These are phyloP conservation scores for Glandiceps talaboti DNA, from an alignment of 53 echinoderm and acorn worm genomes.

Conservation along the genomic window DNA sequence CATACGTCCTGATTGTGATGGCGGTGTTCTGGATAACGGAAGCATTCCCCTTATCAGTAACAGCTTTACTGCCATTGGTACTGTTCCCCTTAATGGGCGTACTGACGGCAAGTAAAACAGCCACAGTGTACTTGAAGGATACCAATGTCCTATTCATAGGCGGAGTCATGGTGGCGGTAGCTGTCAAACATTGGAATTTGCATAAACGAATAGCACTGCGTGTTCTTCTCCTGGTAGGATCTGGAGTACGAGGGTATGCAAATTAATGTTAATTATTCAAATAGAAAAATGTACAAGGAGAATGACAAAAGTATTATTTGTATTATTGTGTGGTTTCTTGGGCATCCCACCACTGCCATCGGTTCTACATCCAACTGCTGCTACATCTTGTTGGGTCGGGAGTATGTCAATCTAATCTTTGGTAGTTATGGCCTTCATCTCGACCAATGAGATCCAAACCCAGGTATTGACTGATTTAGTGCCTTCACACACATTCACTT, in stretches of 20 bases:
- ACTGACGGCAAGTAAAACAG: constrained; percentile 48
- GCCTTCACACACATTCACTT: too few species aligned
- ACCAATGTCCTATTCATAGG: constrained; percentile 71
- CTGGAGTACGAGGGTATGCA: constrained; percentile 74
- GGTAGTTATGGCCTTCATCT: too few species aligned
- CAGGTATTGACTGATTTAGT: too few species aligned
- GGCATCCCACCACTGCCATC: too few species aligned
- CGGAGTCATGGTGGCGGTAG: constrained; percentile 75
- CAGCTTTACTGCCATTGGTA: constrained; percentile 75
- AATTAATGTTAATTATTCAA: too few species aligned
- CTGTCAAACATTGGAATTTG: constrained; percentile 74
- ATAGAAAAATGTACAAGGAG: too few species aligned
- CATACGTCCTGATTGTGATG: constrained; percentile 73
- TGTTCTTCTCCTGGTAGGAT: constrained; percentile 58
- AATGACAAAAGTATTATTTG: too few species aligned
- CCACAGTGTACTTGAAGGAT: constrained; percentile 74
- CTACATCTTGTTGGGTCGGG: too few species aligned
- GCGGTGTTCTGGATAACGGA: constrained; percentile 80
- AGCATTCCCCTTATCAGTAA: constrained; percentile 67
- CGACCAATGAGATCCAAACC: too few species aligned
- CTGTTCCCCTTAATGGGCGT: constrained; percentile 86
- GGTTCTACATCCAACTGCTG: too few species aligned
- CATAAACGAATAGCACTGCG: constrained; percentile 73
- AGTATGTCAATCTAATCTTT: too few species aligned
- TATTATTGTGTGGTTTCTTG: too few species aligned